phyloP scores from a whole-genome alignment of 2,113 vertebrate genomes.

The human (Homo sapiens) region DNA sequence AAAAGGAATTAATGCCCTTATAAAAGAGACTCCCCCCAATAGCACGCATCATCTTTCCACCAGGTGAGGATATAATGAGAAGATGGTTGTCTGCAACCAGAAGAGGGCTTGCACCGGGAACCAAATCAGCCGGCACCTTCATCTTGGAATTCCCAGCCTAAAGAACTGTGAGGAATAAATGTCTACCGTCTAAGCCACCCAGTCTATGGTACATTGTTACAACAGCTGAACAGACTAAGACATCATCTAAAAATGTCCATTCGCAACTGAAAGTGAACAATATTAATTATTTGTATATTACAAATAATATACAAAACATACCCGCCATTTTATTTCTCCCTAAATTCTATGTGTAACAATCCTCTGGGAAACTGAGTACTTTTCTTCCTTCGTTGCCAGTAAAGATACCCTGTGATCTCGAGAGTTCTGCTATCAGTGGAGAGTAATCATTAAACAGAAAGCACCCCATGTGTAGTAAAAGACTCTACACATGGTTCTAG shows the following conservation, averaged over 20 bases:
- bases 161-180: not conserved
- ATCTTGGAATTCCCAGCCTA: not conserved
- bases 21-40: not conserved
- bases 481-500: not conserved
- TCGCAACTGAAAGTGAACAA: not conserved
- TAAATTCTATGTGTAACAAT: not conserved
- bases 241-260: not conserved
- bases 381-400: not conserved
- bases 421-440: not conserved
- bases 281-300: not conserved
- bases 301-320: not conserved
- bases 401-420: conserved; percentile 14
- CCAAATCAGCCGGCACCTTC: not conserved
- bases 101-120: not conserved
- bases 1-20: not conserved
- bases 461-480: not conserved
- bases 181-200: not conserved
- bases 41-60: not conserved
- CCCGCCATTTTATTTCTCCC: not conserved
- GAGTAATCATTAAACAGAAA: not conserved
- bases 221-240: not conserved
- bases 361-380: not conserved
- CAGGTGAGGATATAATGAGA: not conserved
- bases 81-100: not conserved
- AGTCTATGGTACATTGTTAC: not conserved